phyloP scores from a whole-genome alignment of 2,113 vertebrate genomes.

The Laticauda colubrina region DNA sequence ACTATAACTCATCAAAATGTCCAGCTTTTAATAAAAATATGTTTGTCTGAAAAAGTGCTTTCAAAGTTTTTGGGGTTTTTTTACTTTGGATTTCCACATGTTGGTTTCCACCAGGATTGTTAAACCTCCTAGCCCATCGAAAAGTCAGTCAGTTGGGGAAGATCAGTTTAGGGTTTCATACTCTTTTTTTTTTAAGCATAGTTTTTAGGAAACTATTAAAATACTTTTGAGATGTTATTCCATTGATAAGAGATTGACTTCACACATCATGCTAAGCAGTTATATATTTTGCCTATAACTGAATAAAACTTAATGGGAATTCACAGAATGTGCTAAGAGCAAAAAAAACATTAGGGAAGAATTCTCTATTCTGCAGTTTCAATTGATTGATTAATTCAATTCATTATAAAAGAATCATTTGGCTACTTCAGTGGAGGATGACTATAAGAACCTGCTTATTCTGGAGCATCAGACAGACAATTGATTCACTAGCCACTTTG shows the following conservation, averaged over 20 bases:
- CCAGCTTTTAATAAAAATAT: background rate
- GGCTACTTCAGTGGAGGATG: background rate
- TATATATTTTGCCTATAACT: background rate
- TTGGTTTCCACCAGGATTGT: background rate
- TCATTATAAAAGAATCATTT: background rate
- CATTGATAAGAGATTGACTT: background rate
- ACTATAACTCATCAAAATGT: background rate
- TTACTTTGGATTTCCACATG: background rate
- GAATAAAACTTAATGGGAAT: background rate
- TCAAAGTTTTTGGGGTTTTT: background rate
- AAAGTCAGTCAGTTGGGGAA: background rate
- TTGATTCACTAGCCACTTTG: background rate
- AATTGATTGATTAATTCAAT: background rate
- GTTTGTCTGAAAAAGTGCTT: background rate
- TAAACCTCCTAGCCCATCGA: background rate
- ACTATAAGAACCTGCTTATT: background rate
- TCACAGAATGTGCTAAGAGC: background rate
- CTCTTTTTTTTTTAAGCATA: background rate
- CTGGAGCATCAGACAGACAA: background rate
- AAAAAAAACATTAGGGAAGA: background rate
- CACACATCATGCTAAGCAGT: background rate
- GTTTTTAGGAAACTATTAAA: background rate
- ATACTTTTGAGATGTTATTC: background rate
- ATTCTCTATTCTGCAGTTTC: background rate
- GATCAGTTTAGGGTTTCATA: background rate